Evolutionary conservation across 2,888 invertebrate genomes (phyloP), one percentile per base, ranked within the genome.

Genomic region (Chloroclystis v-ata): DNA sequence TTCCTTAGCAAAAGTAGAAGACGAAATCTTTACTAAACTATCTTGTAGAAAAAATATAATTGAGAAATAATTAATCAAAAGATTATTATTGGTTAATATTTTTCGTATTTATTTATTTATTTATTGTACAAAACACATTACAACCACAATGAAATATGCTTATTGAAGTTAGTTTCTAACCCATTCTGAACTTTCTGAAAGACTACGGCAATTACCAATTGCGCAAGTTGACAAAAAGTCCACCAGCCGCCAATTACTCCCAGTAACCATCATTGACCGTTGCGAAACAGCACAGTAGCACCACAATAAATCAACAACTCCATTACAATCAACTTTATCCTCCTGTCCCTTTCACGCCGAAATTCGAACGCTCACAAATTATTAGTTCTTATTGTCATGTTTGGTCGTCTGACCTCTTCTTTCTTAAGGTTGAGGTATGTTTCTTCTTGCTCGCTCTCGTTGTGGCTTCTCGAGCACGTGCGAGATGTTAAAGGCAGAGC

Each of bases 401-500:
- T 58, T 60, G 63, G 47, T 56, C 56, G 52, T 59, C 43, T 37
- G 26, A 39, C 40, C 39, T 29, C 11, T 43, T 16, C 33, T 28
- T 48, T 30, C 44, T 30, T 55, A 38, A 4, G 20, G 4, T 7
- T 9, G 14, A 14, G 12, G 14, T 14, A 57, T 60, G 47, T 49
- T 63, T 61, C 59, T 72, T 80, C 82, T 67, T 69, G 59, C 49
- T 83, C 62, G 53, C 56, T 64, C 80, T 71, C 56, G 67, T 58
- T 60, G 69, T 59, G 68, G 54, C 80, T 75, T 77, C 72, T 75
- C 70, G 49, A 83, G 86, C 87, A 87, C 87, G 87, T 86, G 87
- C 86, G 85, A 80, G 80, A 77, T 78, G 85, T 83, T 86, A 86
- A 87, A 85, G 85, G 84, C 87, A 83, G 79, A 81, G 72, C 86